phyloP scores from a whole-genome alignment of 2,888 invertebrate genomes.

The Empis livida region DNA sequence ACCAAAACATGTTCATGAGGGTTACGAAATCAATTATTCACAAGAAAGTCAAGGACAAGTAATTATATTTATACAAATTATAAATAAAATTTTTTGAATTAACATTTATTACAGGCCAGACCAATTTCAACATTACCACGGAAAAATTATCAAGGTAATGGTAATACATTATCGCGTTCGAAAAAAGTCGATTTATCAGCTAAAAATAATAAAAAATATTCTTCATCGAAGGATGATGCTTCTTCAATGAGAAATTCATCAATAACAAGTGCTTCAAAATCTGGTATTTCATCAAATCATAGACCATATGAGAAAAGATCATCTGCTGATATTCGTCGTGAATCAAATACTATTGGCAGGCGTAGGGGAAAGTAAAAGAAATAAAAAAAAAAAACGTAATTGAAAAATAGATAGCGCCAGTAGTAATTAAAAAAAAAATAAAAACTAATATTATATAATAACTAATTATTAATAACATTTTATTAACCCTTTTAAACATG shows the following conservation, averaged over 20 bases:
- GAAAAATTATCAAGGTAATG: slow-evolving; percentile 23
- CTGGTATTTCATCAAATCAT: slow-evolving; percentile 26
- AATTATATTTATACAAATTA: slow-evolving; percentile 11
- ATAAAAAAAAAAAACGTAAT: no score
- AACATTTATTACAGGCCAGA: slow-evolving; percentile 14
- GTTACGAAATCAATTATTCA: slow-evolving; percentile 66
- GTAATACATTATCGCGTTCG: slow-evolving; percentile 20
- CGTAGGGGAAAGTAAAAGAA: not conserved
- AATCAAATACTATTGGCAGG: not conserved
- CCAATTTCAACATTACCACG: slow-evolving; percentile 27
- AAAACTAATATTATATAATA: no score
- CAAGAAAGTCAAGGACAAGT: slow-evolving; percentile 39
- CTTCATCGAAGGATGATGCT: slow-evolving; percentile 24
- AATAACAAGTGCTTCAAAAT: slow-evolving; percentile 25
- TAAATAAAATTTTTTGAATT: not conserved
- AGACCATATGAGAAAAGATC: slow-evolving; percentile 6
- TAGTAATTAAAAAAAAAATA: no score
- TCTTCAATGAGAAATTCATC: slow-evolving; percentile 25
- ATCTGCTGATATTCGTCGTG: slow-evolving; percentile 4
- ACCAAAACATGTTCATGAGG: slow-evolving; percentile 58
- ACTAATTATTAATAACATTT: no score
- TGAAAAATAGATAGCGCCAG: no score
- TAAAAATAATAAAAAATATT: slow-evolving; percentile 17
- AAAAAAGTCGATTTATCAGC: slow-evolving; percentile 23
- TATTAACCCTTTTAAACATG: no score